Conservation (phyloP, 2,888 invertebrate species). For the Eulithis prunata region DNA sequence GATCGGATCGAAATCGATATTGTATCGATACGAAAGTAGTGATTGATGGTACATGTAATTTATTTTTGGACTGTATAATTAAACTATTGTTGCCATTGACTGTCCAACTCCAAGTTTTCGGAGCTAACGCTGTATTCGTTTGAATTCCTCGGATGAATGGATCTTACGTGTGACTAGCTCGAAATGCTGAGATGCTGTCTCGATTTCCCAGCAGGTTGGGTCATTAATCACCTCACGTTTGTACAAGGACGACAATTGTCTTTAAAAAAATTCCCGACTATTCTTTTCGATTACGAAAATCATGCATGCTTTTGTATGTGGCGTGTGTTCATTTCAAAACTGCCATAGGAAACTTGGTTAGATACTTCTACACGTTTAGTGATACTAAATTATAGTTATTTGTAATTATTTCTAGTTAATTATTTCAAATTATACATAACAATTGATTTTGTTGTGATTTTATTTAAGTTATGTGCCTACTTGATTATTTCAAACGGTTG, state of each 20-base stretch:
- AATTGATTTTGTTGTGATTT: not conserved
- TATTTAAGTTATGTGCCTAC: no score
- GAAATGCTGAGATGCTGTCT: constrained; percentile 52
- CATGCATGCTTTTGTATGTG: constrained; percentile 22
- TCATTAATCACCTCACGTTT: constrained; percentile 77
- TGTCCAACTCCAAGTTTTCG: constrained; percentile 56
- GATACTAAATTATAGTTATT: not conserved
- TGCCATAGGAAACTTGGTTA: constrained; percentile 2
- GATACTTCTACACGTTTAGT: not conserved
- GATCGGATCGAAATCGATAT: constrained; percentile 34
- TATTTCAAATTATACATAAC: not conserved
- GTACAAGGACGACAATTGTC: constrained; percentile 61
- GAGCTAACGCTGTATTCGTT: constrained; percentile 43
- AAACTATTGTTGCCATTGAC: constrained; percentile 68
- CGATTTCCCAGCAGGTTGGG: constrained; percentile 59
- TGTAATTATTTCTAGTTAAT: not conserved
- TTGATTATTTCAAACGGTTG: no score
- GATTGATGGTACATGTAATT: constrained; percentile 69
- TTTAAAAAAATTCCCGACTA: constrained; percentile 51
- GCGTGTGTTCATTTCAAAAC: constrained; percentile 22
- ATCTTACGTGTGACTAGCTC: constrained; percentile 56
- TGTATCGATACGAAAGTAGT: constrained; percentile 41
- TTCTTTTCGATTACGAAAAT: constrained; percentile 39
- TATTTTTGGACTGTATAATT: constrained; percentile 69
- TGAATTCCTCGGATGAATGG: constrained; percentile 49